phyloP scores from a whole-genome alignment of 2,888 invertebrate species.

The Xestia c-nigrum region DNA sequence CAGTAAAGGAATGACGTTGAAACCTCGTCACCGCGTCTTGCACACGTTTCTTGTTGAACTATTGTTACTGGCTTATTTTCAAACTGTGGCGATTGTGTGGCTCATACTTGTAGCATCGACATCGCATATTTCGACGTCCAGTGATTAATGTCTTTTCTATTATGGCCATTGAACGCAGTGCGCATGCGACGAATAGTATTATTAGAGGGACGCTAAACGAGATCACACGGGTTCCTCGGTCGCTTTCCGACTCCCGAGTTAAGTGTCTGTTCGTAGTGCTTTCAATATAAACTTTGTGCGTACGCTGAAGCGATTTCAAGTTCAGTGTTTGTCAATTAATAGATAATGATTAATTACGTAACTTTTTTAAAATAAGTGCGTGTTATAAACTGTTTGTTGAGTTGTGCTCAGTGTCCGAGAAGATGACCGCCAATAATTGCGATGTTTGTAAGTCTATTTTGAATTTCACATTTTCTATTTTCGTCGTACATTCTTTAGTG shows the following conservation, averaged over 20 bases:
- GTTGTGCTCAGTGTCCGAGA: constrained; percentile 55
- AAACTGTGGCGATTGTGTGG: constrained; percentile 82
- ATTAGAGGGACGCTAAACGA: constrained; percentile 80
- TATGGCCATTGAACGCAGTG: constrained; percentile 85
- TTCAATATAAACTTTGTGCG: constrained; percentile 69
- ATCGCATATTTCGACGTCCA: constrained; percentile 74
- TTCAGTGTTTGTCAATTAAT: constrained; percentile 56
- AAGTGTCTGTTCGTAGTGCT: constrained; percentile 72
- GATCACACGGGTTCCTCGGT: constrained; percentile 77
- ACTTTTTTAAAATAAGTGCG: background rate
- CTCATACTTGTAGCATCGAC: constrained; percentile 70
- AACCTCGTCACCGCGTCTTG: constrained; percentile 56
- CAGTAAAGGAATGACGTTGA: constrained; percentile 42
- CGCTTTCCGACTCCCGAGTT: constrained; percentile 66
- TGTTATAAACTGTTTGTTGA: constrained; percentile 45
- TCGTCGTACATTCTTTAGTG: background rate
- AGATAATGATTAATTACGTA: constrained; percentile 57
- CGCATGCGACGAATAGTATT: constrained; percentile 88
- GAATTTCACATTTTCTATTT: constrained; percentile 30
- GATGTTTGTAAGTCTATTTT: constrained; percentile 72
- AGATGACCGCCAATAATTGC: constrained; percentile 71
- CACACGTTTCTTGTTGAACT: constrained; percentile 79
- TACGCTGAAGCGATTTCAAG: constrained; percentile 57
- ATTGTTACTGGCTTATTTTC: constrained; percentile 80
- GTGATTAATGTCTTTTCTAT: constrained; percentile 87